phyloP scores from a whole-genome alignment of 2,797 vertebrate genomes.

The Acipenser transmontanus region DNA sequence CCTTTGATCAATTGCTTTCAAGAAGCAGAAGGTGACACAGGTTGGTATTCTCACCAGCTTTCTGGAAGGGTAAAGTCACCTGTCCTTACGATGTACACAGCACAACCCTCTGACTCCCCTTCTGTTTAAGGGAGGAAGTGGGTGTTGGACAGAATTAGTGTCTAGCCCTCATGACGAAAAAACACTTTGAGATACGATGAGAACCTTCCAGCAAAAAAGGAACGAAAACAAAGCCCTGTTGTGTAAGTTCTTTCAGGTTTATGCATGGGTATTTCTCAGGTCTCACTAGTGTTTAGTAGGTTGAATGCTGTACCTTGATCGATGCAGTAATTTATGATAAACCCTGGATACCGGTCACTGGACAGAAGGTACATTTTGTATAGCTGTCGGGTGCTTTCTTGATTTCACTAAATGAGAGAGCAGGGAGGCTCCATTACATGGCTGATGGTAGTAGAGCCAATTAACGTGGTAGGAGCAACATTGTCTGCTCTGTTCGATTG shows the following conservation, averaged over 20 bases:
- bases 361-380: not conserved
- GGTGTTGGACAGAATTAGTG: too few relatives aligned
- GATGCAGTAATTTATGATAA: not conserved
- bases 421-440: slow-evolving; percentile 36
- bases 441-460: not conserved
- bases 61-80: not conserved
- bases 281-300: too few relatives aligned
- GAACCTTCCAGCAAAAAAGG: too few relatives aligned
- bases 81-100: not conserved
- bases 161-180: too few relatives aligned
- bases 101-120: too few relatives aligned
- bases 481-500: not conserved
- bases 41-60: not conserved
- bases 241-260: too few relatives aligned
- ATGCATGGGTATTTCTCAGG: too few relatives aligned
- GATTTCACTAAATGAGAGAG: slow-evolving; percentile 8
- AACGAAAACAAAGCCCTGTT: too few relatives aligned
- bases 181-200: too few relatives aligned
- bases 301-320: too few relatives aligned
- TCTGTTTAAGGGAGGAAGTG: too few relatives aligned
- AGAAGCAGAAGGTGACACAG: not conserved
- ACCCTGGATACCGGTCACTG: not conserved
- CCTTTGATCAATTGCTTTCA: not conserved
- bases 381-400: not conserved
- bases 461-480: not conserved